Base-by-base conservation (phyloP, 2,888 invertebrate species). In the Erannis defoliaria region DNA sequence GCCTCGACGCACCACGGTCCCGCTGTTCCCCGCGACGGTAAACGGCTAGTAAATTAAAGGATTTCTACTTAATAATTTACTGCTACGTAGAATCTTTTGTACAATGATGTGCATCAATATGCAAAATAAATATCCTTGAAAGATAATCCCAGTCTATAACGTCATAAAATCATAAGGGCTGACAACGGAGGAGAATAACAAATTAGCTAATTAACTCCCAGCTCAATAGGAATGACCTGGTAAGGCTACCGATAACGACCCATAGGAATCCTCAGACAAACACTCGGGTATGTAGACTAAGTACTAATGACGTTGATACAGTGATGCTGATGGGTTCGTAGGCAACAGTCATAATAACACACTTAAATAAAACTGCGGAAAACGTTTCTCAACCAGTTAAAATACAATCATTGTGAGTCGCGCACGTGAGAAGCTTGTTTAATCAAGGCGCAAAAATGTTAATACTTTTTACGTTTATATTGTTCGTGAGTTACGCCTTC, bases 341-440 rank as follows among this genome's bases (percentile, higher is more conserved):
- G 42, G 59, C 64, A 66, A 64, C 54, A n/a, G n/a, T n/a, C n/a
- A 64, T 64, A 59, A 70, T 64, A 67, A 45, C 62, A 45, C 63
- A 65, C 64, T 67, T 70, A 70, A 68, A 72, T 67, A 66, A 48
- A 65, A 45, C 64, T 21, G 55, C 64, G 65, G 68, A 73, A 74
- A 78, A 76, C 79, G 77, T 83, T 85, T 78, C 81, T 76, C 80
- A 85, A 85, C 80, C 82, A 83, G 81, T 85, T 77, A 82, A 83
- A 81, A 78, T 73, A 76, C 78, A 80, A 73, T 78, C 85, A 85
- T 81, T 84, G 88, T 80, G 75, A 67, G 62, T 70, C 62, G 42
- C 77, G 74, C 78, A 82, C 88, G 89, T 83, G 85, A 88, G 76
- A 62, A 50, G 16, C 49, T 73, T 72, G 71, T 75, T 70, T 75